These are phyloP conservation scores for Desoria tigrina DNA, from an alignment of 2,888 invertebrate species.

Conservation along the genomic window DNA sequence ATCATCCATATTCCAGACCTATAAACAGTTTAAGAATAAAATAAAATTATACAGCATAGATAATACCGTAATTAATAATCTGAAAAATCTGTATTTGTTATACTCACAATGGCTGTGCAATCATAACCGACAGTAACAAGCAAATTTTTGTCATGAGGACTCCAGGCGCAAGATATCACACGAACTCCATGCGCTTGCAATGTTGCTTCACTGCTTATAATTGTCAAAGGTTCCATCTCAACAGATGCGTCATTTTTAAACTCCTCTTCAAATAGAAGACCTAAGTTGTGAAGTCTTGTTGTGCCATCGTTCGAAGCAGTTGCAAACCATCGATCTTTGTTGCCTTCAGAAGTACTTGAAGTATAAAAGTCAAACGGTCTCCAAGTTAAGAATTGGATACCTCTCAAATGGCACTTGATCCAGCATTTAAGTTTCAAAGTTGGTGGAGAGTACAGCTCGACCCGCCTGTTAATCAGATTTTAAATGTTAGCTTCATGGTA, in stretches of 20 bases:
- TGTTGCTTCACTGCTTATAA: constrained; percentile 47
- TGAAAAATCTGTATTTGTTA: too few species aligned
- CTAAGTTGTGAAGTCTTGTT: constrained; percentile 62
- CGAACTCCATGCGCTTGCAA: constrained; percentile 60
- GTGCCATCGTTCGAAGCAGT: constrained; percentile 61
- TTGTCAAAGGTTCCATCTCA: constrained; percentile 9
- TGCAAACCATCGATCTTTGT: constrained; percentile 67
- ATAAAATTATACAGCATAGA: not conserved
- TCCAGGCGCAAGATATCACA: constrained; percentile 68
- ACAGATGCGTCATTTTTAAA: constrained; percentile 14
- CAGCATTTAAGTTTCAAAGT: constrained; percentile 57
- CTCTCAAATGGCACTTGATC: constrained; percentile 63
- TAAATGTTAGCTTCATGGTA: too few species aligned
- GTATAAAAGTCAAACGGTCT: constrained; percentile 62
- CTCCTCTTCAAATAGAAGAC: constrained; percentile 21
- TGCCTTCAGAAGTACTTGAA: constrained; percentile 49
- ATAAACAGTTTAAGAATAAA: constrained; percentile 14
- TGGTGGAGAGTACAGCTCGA: constrained; percentile 56
- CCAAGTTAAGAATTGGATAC: constrained; percentile 69
- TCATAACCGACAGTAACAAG: constrained; percentile 73
- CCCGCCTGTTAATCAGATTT: too few species aligned
- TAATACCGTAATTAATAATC: constrained; percentile 6
- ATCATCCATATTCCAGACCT: constrained; percentile 68
- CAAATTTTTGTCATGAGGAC: constrained; percentile 66
- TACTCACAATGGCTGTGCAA: constrained; percentile 66